These are phyloP conservation scores for Synchiropus splendidus DNA, from an alignment of 2,113 vertebrate genomes.

Conservation along the genomic window DNA sequence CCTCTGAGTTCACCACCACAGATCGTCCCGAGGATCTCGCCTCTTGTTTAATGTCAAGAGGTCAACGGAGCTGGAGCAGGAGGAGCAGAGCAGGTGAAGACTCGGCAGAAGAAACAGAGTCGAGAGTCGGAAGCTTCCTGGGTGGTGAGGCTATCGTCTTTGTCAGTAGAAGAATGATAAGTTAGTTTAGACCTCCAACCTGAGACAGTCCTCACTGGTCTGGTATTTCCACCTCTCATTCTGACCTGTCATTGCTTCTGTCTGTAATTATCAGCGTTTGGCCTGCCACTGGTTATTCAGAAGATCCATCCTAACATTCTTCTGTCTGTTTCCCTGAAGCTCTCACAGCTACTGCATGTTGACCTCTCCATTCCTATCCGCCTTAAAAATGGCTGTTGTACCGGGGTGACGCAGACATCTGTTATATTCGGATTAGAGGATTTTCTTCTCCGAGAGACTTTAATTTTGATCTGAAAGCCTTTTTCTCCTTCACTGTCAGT, in stretches of 20 bases:
- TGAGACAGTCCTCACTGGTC: conserved; percentile 38
- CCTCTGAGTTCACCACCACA: neutral
- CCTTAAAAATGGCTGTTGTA: conserved; percentile 18
- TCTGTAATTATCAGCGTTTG: conserved; percentile 4
- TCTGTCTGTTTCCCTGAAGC: too few species aligned
- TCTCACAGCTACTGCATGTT: conserved; percentile 1
- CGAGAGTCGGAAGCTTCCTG: conserved; percentile 22
- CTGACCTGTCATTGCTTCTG: conserved; percentile 8
- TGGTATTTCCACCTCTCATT: conserved; percentile 9
- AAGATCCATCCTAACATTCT: neutral
- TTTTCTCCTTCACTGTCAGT: conserved; percentile 40
- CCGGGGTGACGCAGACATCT: conserved; percentile 17
- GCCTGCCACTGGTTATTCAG: conserved; percentile 1
- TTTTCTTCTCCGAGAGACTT: conserved; percentile 29
- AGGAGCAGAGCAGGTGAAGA: conserved; percentile 14
- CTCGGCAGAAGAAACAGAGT: conserved; percentile 1
- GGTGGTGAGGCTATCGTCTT: conserved; percentile 29
- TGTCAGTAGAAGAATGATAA: conserved; percentile 20
- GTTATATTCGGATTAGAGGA: conserved; percentile 41
- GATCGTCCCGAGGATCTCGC: neutral
- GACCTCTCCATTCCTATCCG: conserved; percentile 26
- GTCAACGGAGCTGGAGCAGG: conserved; percentile 17
- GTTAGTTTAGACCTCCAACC: conserved; percentile 47
- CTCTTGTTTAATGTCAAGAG: conserved; percentile 12
- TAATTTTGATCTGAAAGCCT: conserved; percentile 31